These are phyloP conservation scores for Cinclus cinclus DNA, from an alignment of 2,113 vertebrate species.

Conservation along the genomic window DNA sequence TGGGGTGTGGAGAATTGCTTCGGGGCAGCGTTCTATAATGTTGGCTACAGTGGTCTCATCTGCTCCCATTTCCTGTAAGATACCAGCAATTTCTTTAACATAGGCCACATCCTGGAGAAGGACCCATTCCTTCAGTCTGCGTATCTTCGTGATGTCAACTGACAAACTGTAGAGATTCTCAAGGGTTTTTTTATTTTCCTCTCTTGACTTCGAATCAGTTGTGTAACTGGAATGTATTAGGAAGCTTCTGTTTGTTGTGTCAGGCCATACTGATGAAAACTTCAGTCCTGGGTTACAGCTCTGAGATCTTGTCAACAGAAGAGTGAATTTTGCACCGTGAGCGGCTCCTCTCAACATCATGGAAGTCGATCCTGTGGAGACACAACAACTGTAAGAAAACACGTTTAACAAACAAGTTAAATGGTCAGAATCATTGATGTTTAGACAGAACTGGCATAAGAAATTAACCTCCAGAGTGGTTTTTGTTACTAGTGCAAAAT, in stretches of 20 bases:
- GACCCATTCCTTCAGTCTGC: constrained; percentile 87
- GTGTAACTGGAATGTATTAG: not conserved
- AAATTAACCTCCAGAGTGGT: not conserved
- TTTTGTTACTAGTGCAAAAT: not conserved
- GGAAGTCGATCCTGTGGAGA: not conserved
- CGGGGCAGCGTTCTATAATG: constrained; percentile 84
- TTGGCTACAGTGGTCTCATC: constrained; percentile 67
- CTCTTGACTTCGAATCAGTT: not conserved
- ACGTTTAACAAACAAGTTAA: not conserved
- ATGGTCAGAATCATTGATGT: not conserved
- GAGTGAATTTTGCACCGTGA: not conserved
- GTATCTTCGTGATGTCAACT: constrained; percentile 86
- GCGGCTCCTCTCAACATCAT: not conserved
- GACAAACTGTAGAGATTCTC: constrained; percentile 78
- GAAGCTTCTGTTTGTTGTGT: not conserved
- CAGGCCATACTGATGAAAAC: not conserved
- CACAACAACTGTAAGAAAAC: constrained; percentile 1
- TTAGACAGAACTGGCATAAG: not conserved
- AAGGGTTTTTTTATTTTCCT: constrained; percentile 82
- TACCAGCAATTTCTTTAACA: constrained; percentile 76
- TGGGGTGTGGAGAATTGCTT: constrained; percentile 84
- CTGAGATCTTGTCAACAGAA: constrained; percentile 22
- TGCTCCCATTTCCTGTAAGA: constrained; percentile 85
- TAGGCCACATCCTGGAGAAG: constrained; percentile 80
- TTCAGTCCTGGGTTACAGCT: not conserved